Base-by-base conservation (phyloP, 1,140 invertebrate species). In the Sinella curviseta region DNA sequence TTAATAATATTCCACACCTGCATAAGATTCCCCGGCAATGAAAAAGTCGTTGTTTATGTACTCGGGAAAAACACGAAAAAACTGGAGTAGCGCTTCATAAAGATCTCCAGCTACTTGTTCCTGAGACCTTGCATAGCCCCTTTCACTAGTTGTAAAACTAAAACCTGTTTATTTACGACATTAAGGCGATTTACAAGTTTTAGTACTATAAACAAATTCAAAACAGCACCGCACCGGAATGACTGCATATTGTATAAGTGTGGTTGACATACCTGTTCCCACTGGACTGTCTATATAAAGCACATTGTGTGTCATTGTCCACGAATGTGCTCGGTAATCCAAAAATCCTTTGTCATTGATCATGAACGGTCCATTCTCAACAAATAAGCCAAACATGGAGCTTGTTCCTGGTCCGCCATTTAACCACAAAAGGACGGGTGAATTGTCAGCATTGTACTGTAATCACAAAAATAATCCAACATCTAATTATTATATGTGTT, bases 381-480 rank as follows among this genome's bases (percentile, higher is more conserved):
- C 84, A 85, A 90, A 90, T 20, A 90, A 81, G 1, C 88, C 89
- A 85, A 88, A 89, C 60, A 90, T 77, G 1, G 88, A 89, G 3
- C 88, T 87, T 2, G 86, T 85, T 16, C 89, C 89, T 16, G 89
- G 89, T 3, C 89, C 89, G 67, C 89, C 89, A 85, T 90, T 88
- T 31, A 90, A 84, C 89, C 89, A 90, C 31, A 90, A 78, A 20
- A 89, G n/a, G 31, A 90, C 85, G n/a, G 89, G 89, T 2, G 86
- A 85, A 65, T 77, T 84, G 30, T 83, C 81, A 17, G 85, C 76
- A 14, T 82, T 78, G 30, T 82, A 80, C 86, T 87, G 78, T 30
- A 80, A 79, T 14, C 24, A 26, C 24, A 48, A 48, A 48, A 48
- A 8, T 48, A 48, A 8, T 4, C 39, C 4, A 8, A 48, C 4